Conservation (phyloP, 2,113 vertebrate species). For the Progne subis region DNA sequence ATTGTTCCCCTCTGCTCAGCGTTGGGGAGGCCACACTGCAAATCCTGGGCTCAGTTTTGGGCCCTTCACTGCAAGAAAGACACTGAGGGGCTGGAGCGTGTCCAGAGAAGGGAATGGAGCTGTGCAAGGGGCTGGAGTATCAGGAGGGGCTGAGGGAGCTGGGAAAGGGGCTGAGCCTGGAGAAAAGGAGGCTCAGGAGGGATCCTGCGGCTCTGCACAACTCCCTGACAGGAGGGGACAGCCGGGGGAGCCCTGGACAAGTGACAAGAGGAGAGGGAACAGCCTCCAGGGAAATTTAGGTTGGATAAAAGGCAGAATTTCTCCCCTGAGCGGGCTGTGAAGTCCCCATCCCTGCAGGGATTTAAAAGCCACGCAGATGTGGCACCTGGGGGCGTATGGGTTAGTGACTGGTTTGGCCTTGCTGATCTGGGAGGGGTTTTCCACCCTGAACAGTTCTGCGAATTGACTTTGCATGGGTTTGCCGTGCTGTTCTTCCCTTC, state of each 20-base stretch:
- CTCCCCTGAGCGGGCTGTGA: background rate
- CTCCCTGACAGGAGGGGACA: background rate
- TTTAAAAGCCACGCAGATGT: fast-evolving
- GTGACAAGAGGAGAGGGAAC: background rate
- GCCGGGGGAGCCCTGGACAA: background rate
- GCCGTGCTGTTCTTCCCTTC: fast-evolving
- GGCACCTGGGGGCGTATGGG: fast-evolving
- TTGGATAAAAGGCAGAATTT: background rate
- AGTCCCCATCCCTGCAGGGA: background rate
- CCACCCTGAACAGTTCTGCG: background rate
- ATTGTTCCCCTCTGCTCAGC: background rate
- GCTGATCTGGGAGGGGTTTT: background rate
- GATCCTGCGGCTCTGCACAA: background rate
- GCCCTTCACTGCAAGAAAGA: no score
- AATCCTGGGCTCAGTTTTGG: background rate
- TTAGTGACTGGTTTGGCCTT: background rate
- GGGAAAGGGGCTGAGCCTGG: background rate
- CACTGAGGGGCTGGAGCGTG: background rate
- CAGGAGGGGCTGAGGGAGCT: background rate
- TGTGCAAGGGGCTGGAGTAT: background rate
- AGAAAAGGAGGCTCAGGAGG: background rate
- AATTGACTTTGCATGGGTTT: background rate
- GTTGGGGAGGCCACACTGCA: background rate
- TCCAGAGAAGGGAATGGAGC: background rate
- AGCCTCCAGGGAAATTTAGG: no score